A percentile compares a stretch with the other conserved stretches of the same genome.
Conservation (phyloP, 2,888 invertebrate genomes). For the Heliconius aoede region DNA sequence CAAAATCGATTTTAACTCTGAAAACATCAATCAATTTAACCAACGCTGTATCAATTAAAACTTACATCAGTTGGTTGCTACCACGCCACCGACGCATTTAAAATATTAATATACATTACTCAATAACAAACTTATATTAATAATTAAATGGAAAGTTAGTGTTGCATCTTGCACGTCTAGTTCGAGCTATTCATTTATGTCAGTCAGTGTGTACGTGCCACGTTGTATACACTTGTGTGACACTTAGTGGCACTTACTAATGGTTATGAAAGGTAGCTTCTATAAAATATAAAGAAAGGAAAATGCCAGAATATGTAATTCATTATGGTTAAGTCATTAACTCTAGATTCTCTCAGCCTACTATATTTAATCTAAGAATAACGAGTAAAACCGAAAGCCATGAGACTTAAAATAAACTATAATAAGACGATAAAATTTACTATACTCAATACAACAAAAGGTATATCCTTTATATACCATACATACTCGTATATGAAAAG, state of each 20-base stretch:
- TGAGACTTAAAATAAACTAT: neutral
- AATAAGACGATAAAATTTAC: neutral
- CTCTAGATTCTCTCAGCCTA: no score
- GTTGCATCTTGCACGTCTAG: conserved; percentile 21
- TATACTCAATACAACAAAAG: neutral
- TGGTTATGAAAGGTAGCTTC: neutral
- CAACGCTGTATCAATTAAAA: neutral
- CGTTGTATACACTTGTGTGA: neutral
- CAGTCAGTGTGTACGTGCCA: neutral
- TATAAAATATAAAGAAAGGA: neutral
- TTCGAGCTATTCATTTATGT: conserved; percentile 22
- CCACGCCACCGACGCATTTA: conserved; percentile 20
- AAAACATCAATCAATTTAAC: neutral
- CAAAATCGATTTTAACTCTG: no score
- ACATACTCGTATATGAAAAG: neutral
- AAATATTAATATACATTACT: conserved; percentile 35
- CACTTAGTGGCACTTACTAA: neutral
- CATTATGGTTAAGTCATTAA: neutral
- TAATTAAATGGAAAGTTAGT: conserved; percentile 34
- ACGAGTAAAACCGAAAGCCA: neutral
- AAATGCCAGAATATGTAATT: neutral
- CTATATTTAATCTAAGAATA: neutral
- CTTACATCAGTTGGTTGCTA: conserved; percentile 1
- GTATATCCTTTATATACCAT: neutral
- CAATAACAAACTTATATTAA: conserved; percentile 28